Percentiles rank a stretch among this genome's conserved stretches.
phyloP scores from a whole-genome alignment of 2,113 vertebrate genomes.

The Paramisgurnus dabryanus region DNA sequence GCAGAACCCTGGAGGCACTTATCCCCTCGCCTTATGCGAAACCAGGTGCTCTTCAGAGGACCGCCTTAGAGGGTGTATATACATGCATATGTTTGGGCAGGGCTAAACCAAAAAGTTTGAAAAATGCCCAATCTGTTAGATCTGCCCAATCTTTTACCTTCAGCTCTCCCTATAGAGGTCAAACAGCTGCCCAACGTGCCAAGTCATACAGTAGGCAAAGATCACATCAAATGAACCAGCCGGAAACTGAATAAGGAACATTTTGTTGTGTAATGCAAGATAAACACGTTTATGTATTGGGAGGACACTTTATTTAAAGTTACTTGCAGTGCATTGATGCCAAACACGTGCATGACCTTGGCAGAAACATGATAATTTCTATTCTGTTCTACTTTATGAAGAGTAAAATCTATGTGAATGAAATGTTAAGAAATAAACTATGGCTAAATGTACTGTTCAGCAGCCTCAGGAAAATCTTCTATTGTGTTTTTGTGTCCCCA shows the following conservation, averaged over 20 bases:
- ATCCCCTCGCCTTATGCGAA: constrained; percentile 19
- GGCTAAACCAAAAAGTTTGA: constrained; percentile 41
- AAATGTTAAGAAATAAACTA: not conserved
- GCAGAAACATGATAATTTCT: too few relatives aligned
- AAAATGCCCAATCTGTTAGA: constrained; percentile 11
- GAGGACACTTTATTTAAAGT: too few relatives aligned
- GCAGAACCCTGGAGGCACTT: constrained; percentile 8
- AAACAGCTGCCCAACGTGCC: not conserved
- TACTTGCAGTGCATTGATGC: too few relatives aligned
- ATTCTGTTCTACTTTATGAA: too few relatives aligned
- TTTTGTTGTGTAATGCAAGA: not conserved
- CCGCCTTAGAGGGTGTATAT: constrained; percentile 9
- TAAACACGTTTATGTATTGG: not conserved
- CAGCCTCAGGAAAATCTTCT: not conserved
- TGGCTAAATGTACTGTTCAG: not conserved
- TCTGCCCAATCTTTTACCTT: not conserved
- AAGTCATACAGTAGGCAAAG: not conserved
- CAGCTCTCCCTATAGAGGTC: constrained; percentile 2
- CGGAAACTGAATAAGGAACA: not conserved
- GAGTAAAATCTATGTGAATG: not conserved
- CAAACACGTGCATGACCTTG: too few relatives aligned
- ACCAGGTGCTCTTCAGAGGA: constrained; percentile 43
- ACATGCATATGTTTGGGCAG: constrained; percentile 36
- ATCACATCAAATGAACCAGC: constrained; percentile 14
- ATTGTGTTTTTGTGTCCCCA: constrained; percentile 3